phyloP scores from a whole-genome alignment of 2,113 vertebrate species.

The rat (Rattus norvegicus) region DNA sequence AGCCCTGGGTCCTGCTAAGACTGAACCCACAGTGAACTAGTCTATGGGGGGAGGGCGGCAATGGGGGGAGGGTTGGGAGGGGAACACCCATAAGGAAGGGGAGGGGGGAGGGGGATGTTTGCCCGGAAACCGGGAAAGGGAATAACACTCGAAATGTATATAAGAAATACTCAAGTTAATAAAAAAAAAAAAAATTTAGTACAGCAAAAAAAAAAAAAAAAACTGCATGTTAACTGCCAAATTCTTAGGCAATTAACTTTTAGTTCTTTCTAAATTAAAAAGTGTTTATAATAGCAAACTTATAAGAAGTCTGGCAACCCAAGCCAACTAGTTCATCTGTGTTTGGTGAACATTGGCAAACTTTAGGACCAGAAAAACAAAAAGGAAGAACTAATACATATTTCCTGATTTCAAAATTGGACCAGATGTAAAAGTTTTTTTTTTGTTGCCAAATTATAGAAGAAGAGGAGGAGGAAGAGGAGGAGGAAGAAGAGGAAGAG shows the following conservation, averaged over 20 bases:
- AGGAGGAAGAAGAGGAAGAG: too few relatives aligned
- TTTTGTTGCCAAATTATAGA: not conserved
- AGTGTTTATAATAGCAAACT: slow-evolving; percentile 26
- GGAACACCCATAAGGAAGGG: too few relatives aligned
- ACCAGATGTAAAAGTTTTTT: not conserved
- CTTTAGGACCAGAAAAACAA: not conserved
- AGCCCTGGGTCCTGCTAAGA: too few relatives aligned
- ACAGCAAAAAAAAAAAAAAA: too few relatives aligned
- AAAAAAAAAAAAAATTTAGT: too few relatives aligned
- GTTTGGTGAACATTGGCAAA: not conserved
- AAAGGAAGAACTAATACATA: not conserved
- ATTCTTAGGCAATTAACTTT: slow-evolving; percentile 49
- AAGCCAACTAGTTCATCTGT: not conserved
- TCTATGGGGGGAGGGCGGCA: too few relatives aligned
- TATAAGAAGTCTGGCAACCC: slow-evolving; percentile 32
- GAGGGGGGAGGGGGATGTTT: too few relatives aligned
- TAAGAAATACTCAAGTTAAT: too few relatives aligned
- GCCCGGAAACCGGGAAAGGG: too few relatives aligned
- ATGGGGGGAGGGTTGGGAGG: too few relatives aligned
- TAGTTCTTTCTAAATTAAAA: slow-evolving; percentile 51
- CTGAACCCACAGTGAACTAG: too few relatives aligned
- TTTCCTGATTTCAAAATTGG: not conserved
- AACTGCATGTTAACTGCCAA: not conserved
- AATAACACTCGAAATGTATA: too few relatives aligned
- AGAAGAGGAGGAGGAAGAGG: not conserved